These are phyloP conservation scores for Oscheius sp. DNA, from an alignment of 2,888 invertebrate species.

Conservation along the genomic window DNA sequence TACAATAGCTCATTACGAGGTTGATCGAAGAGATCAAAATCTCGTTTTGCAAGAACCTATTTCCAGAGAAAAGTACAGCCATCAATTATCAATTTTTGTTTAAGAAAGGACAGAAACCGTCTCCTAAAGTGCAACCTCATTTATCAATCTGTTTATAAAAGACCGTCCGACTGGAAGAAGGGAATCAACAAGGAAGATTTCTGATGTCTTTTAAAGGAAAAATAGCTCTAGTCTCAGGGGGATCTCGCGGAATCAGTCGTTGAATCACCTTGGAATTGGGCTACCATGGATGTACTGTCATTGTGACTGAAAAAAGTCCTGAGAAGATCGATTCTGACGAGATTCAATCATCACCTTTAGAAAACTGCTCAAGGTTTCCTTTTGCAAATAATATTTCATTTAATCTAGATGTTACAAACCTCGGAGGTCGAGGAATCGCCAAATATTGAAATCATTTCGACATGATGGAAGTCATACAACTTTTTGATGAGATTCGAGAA, in stretches of 20 bases:
- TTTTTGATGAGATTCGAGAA: slow-evolving; percentile 70
- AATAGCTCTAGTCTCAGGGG: slow-evolving; percentile 28
- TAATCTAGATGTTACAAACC: slow-evolving; percentile 62
- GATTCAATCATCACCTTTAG: not conserved
- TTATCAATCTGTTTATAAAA: too few species aligned
- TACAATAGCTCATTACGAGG: too few species aligned
- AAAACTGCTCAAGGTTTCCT: not conserved
- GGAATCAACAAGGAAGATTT: too few species aligned
- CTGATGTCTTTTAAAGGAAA: too few species aligned
- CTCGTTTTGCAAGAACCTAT: too few species aligned
- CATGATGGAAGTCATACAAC: slow-evolving; percentile 35
- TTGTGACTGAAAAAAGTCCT: slow-evolving; percentile 25
- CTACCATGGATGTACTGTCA: not conserved
- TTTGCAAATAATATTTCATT: too few species aligned
- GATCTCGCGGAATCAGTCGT: slow-evolving; percentile 18
- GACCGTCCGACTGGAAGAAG: too few species aligned
- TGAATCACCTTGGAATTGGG: slow-evolving; percentile 22
- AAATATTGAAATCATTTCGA: slow-evolving; percentile 40
- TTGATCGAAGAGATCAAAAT: too few species aligned
- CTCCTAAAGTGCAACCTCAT: too few species aligned
- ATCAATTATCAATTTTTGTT: too few species aligned
- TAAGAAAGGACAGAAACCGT: too few species aligned
- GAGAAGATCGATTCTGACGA: not conserved
- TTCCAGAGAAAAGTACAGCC: too few species aligned
- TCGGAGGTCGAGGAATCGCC: slow-evolving; percentile 71